phyloP scores from a whole-genome alignment of 2,797 vertebrate genomes.

The Megaceryle alcyon region DNA sequence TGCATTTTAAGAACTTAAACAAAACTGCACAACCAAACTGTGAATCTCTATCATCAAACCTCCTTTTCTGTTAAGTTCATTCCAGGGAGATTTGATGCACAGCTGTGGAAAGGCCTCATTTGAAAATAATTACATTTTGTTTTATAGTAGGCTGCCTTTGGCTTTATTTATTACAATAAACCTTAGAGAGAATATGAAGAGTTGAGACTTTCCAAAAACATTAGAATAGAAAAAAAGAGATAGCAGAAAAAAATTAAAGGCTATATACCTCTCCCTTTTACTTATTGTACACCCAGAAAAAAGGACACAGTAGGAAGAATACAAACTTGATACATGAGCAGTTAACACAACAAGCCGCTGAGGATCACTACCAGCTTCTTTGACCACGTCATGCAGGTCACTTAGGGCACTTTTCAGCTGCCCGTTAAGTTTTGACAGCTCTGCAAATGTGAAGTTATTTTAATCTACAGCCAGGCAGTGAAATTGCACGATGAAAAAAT shows the following conservation, averaged over 20 bases:
- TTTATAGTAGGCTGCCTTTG: neutral
- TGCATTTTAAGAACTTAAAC: neutral
- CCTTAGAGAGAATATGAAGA: neutral
- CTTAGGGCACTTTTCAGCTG: no score
- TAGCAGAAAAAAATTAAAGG: neutral
- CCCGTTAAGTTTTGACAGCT: no score
- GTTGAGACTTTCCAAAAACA: neutral
- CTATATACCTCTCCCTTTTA: neutral
- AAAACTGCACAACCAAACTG: neutral
- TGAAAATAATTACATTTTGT: neutral
- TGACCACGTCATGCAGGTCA: no score
- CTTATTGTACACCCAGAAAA: neutral
- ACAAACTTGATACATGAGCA: neutral
- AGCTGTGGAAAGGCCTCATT: neutral
- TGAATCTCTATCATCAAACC: neutral
- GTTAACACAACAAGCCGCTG: no score
- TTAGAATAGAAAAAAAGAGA: neutral
- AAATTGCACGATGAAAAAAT: neutral
- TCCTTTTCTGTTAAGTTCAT: neutral
- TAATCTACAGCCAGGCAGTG: neutral
- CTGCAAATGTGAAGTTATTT: neutral
- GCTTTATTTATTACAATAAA: neutral
- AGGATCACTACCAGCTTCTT: no score
- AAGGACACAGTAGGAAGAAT: neutral
- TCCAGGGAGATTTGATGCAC: neutral